Percentiles rank a stretch among this genome's conserved stretches.
These are phyloP conservation scores for Coleophora deauratella DNA, from an alignment of 2,888 invertebrate species.

Conservation along the genomic window DNA sequence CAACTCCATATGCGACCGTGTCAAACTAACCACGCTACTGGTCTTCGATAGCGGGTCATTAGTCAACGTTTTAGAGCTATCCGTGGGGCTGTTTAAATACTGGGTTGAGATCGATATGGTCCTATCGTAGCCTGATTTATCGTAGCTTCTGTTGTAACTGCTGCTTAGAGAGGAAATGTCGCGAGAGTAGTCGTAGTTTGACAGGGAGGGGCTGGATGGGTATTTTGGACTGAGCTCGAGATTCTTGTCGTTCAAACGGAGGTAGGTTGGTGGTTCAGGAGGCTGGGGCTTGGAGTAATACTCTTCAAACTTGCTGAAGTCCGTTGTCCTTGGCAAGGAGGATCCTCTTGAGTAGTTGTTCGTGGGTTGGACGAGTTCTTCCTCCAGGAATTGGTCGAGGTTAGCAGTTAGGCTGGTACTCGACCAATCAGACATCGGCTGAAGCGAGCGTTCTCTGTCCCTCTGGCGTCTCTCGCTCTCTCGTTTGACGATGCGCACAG, in stretches of 20 bases:
- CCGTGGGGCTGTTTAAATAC: constrained; percentile 63
- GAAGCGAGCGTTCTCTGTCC: constrained; percentile 80
- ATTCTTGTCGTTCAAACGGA: constrained; percentile 43
- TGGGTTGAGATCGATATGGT: constrained; percentile 56
- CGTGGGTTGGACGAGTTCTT: constrained; percentile 53
- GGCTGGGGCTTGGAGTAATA: constrained; percentile 42
- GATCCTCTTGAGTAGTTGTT: constrained; percentile 60
- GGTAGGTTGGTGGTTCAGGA: constrained; percentile 42
- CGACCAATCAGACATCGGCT: constrained; percentile 65
- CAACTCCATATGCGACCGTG: constrained; percentile 70
- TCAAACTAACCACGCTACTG: constrained; percentile 60
- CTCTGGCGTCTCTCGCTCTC: constrained; percentile 90
- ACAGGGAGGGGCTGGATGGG: constrained; percentile 62
- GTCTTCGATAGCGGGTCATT: constrained; percentile 66
- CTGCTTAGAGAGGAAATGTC: constrained; percentile 59
- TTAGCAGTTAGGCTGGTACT: constrained; percentile 51
- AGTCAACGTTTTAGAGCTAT: constrained; percentile 58
- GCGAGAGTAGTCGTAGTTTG: constrained; percentile 60
- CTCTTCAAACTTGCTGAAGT: constrained; percentile 53
- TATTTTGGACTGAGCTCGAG: constrained; percentile 64
- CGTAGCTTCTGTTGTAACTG: constrained; percentile 57
- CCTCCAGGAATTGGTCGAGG: constrained; percentile 64
- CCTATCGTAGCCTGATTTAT: constrained; percentile 49
- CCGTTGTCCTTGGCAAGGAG: constrained; percentile 63
- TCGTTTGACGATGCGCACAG: constrained; percentile 93